phyloP scores from a whole-genome alignment of 2,888 invertebrate species.

The Sarcophaga carnaria region DNA sequence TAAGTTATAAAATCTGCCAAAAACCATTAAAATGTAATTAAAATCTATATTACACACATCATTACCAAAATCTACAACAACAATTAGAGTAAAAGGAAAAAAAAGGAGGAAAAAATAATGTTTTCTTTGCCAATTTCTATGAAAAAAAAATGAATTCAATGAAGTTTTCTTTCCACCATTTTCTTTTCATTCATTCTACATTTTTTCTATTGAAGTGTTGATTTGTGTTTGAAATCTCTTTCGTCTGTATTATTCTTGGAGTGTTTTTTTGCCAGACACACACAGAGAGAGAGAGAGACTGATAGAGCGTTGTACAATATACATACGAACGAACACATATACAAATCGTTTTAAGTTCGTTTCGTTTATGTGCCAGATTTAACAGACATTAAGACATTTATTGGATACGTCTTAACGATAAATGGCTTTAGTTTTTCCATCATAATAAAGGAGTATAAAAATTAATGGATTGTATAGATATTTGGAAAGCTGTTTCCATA shows the following conservation, averaged over 20 bases:
- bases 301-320: background rate
- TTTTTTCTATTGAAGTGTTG: background rate
- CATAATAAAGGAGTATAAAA: background rate
- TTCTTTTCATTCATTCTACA: background rate
- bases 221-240: background rate
- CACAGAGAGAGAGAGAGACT: no score
- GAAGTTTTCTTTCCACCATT: background rate
- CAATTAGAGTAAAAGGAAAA: background rate
- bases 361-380: constrained; percentile 33
- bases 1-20: constrained; percentile 43
- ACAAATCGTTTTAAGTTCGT: constrained; percentile 22
- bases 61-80: constrained; percentile 32
- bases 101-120: background rate
- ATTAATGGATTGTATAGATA: no score
- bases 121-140: background rate
- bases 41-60: constrained; percentile 59
- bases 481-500: no score
- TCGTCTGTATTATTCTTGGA: background rate
- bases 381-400: constrained; percentile 52
- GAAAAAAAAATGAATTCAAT: background rate
- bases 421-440: background rate
- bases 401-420: constrained; percentile 40
- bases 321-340: background rate
- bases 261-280: no score
- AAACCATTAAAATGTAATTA: constrained; percentile 66